Evolutionary conservation across 2,888 invertebrate genomes (phyloP).

Genomic region (Rhimphoctona megacephalus): DNA sequence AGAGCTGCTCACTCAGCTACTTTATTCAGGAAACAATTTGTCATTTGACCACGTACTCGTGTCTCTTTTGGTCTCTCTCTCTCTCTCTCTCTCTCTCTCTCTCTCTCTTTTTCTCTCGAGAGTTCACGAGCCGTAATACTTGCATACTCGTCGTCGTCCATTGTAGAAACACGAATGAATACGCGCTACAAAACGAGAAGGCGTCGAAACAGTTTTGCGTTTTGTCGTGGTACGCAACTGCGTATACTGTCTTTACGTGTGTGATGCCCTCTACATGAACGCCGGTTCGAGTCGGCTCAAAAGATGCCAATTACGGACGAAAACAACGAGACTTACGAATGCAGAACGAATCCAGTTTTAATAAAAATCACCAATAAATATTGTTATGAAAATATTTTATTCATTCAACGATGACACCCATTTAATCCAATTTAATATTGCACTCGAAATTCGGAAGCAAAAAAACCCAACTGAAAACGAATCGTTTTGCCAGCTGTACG

Average conservation of each 20-base stretch:
- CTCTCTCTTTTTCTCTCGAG: slow-evolving; percentile 24
- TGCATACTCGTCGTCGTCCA: slow-evolving; percentile 22
- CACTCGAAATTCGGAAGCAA: background rate
- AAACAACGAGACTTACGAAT: background rate
- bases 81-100: slow-evolving; percentile 36
- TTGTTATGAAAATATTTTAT: background rate
- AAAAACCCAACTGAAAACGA: background rate
- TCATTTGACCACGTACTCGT: slow-evolving; percentile 68
- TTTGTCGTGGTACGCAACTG: slow-evolving; percentile 60
- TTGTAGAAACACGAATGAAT: slow-evolving; percentile 49
- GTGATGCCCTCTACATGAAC: background rate
- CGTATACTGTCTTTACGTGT: slow-evolving; percentile 50
- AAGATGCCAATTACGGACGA: background rate
- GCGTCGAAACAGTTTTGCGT: slow-evolving; percentile 66
- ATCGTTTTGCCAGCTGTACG: slow-evolving; percentile 1
- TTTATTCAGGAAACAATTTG: slow-evolving; percentile 72
- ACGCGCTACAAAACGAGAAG: slow-evolving; percentile 51
- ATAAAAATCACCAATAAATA: background rate
- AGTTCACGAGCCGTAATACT: slow-evolving; percentile 34
- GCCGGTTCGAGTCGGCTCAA: slow-evolving; percentile 39
- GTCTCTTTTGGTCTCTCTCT: slow-evolving; percentile 27
- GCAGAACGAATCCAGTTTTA: background rate
- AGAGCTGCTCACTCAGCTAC: slow-evolving; percentile 61
- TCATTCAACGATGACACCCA: background rate
- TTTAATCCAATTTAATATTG: background rate